Percentiles rank a stretch among this genome's conserved stretches.
phyloP scores from a whole-genome alignment of 2,888 invertebrate species.

The Melieria omissa region DNA sequence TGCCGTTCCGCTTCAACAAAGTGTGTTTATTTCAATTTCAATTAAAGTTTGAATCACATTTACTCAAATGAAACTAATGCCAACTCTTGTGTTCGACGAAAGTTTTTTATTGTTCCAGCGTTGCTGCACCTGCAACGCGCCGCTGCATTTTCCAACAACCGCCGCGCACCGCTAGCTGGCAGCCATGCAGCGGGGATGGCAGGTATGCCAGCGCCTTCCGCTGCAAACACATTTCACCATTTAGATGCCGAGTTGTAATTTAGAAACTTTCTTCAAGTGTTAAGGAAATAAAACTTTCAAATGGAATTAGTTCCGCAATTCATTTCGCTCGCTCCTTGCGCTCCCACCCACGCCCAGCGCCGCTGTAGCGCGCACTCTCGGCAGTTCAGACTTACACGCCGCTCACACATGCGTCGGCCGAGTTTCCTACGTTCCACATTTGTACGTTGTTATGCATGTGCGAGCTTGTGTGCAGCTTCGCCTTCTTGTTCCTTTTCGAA shows the following conservation, averaged over 20 bases:
- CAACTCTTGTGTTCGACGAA: conserved; percentile 27
- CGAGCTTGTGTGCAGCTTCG: too few relatives aligned
- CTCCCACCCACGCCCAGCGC: too few relatives aligned
- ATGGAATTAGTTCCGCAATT: conserved; percentile 38
- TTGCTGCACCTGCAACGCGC: background rate
- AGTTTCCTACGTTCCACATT: too few relatives aligned
- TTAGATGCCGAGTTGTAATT: conserved; percentile 29
- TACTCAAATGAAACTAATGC: conserved; percentile 39
- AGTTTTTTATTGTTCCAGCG: conserved; percentile 31
- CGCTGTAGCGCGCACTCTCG: too few relatives aligned
- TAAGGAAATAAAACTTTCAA: conserved; percentile 39
- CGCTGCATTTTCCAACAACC: background rate
- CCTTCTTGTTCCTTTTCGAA: too few relatives aligned
- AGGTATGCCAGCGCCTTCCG: background rate
- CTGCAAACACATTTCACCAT: background rate
- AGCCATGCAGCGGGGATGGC: conserved; percentile 8
- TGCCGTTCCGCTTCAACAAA: conserved; percentile 44
- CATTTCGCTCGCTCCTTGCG: background rate
- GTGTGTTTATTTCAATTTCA: conserved; percentile 56
- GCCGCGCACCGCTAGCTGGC: conserved; percentile 6
- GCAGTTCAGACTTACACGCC: too few relatives aligned
- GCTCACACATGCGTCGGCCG: too few relatives aligned
- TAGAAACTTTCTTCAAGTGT: conserved; percentile 37
- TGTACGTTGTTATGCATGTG: too few relatives aligned
- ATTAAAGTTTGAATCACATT: conserved; percentile 52